Evolutionary conservation across 2,888 invertebrate species (phyloP).

Genomic region (Callimorpha dominula): DNA sequence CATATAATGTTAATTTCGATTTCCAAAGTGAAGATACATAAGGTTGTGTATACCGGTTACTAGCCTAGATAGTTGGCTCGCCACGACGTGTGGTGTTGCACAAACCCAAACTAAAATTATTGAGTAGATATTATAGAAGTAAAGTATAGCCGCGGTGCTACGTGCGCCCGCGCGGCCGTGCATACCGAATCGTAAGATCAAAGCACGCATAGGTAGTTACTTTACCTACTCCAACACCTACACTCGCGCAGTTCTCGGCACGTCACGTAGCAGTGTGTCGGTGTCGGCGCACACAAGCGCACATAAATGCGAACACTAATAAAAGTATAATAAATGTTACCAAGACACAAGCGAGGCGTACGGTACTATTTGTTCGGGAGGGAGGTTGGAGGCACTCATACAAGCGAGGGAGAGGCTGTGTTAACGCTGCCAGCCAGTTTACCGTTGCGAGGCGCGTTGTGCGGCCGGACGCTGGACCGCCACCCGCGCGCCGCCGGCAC

Average conservation of each 20-base stretch:
- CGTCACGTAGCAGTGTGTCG: conserved; percentile 58
- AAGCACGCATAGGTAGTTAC: conserved; percentile 85
- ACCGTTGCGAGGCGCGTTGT: conserved; percentile 87
- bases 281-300: conserved; percentile 68
- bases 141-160: conserved; percentile 80
- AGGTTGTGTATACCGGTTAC: conserved; percentile 60
- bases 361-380: conserved; percentile 86
- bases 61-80: conserved; percentile 68
- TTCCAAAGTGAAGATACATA: conserved; percentile 60
- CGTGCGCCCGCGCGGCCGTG: conserved; percentile 83
- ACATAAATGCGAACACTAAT: conserved; percentile 71
- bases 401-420: conserved; percentile 84
- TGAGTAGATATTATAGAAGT: conserved; percentile 83
- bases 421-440: conserved; percentile 83
- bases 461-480: conserved; percentile 84
- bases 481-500: conserved; percentile 82
- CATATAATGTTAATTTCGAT: conserved; percentile 40
- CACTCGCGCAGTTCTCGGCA: conserved; percentile 66
- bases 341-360: conserved; percentile 83
- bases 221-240: conserved; percentile 83
- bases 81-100: conserved; percentile 80
- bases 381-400: conserved; percentile 85
- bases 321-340: conserved; percentile 84
- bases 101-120: conserved; percentile 84
- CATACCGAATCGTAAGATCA: conserved; percentile 87